These are phyloP conservation scores for Polydrusus cervinus DNA, from an alignment of 2,888 invertebrate genomes.

Conservation along the genomic window DNA sequence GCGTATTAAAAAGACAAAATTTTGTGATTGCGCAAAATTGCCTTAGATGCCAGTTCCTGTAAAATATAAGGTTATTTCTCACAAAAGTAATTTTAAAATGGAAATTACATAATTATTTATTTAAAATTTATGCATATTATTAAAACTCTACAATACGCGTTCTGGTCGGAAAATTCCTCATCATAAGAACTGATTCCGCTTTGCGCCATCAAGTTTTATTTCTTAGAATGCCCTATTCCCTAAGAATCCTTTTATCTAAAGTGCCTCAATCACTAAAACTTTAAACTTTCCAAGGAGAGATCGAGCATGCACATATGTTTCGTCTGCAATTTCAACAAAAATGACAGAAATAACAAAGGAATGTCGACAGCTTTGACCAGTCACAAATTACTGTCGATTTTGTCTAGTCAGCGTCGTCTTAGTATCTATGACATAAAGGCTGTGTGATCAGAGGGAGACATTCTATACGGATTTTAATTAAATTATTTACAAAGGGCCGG, in stretches of 20 bases:
- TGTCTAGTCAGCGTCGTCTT: slow-evolving; percentile 38
- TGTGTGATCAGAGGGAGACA: slow-evolving; percentile 13
- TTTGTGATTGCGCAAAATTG: no score
- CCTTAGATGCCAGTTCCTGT: no score
- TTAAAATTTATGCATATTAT: no score
- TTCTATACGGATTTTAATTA: slow-evolving; percentile 13
- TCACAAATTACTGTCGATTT: slow-evolving; percentile 42
- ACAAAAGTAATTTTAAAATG: no score
- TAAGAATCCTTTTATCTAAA: slow-evolving; percentile 49
- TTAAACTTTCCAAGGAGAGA: slow-evolving; percentile 17
- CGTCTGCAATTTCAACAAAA: slow-evolving; percentile 23
- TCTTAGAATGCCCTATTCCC: slow-evolving; percentile 34
- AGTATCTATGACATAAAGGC: slow-evolving; percentile 31
- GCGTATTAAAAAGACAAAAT: no score
- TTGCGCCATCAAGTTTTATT: slow-evolving; percentile 28
- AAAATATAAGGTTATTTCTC: no score
- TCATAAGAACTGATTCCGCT: no score
- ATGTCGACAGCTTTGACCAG: slow-evolving; percentile 40
- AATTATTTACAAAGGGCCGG: no score
- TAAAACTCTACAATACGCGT: background rate
- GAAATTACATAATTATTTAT: no score
- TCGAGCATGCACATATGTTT: slow-evolving; percentile 29
- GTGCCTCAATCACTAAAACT: slow-evolving; percentile 47
- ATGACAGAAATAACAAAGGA: slow-evolving; percentile 39
- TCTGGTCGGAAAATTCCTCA: no score